phyloP scores from a whole-genome alignment of 2,113 vertebrate genomes.

The Corapipo altera region DNA sequence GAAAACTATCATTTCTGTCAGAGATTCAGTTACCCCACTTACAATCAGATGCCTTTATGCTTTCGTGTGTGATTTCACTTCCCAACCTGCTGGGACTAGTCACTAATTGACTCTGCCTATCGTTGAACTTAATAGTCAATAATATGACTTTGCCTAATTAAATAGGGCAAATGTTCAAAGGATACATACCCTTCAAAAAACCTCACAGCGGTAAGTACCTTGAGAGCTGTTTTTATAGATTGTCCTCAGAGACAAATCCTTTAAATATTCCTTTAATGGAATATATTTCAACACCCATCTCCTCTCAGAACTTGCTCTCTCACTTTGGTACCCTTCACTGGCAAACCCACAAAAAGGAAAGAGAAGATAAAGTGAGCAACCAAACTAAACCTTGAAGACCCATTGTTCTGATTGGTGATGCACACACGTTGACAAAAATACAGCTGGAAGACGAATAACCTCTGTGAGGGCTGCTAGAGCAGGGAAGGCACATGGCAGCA shows the following conservation, averaged over 20 bases:
- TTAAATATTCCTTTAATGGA: not conserved
- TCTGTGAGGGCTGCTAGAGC: fast-evolving
- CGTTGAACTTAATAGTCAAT: not conserved
- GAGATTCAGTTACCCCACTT: not conserved
- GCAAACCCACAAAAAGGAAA: not conserved
- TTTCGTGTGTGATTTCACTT: not conserved
- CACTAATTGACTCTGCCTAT: not conserved
- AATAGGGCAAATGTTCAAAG: not conserved
- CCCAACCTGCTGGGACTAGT: not conserved
- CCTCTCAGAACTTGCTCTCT: not conserved
- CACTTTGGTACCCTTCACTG: not conserved
- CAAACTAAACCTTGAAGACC: not conserved
- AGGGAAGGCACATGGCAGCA: not conserved
- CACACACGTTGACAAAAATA: not conserved
- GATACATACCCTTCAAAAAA: not conserved
- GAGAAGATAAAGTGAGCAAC: not conserved
- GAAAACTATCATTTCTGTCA: not conserved
- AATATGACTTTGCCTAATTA: not conserved
- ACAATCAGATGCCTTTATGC: not conserved
- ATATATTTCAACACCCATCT: not conserved
- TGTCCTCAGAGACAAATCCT: not conserved
- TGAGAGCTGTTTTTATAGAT: not conserved
- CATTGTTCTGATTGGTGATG: not conserved
- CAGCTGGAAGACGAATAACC: not conserved
- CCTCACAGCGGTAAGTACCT: not conserved